Base-by-base conservation (phyloP, 2,797 vertebrate species). In the Gambusia yucatana region DNA sequence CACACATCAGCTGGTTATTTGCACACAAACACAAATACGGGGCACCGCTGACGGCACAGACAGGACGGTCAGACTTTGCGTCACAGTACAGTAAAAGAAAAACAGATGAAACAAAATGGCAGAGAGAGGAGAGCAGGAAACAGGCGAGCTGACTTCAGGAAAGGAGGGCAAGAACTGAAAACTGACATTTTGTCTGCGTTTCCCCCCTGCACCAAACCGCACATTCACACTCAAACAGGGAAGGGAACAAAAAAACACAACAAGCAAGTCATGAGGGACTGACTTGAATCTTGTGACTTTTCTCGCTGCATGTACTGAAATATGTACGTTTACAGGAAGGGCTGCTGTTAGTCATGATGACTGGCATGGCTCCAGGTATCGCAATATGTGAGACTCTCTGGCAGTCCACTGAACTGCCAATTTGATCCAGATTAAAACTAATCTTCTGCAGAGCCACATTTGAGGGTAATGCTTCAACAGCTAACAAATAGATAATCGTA, bases 131-230 rank as follows among this genome's bases (percentile, higher is more conserved):
- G 75, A 88, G 82, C 84, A 89, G 91, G 90, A 91, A 91, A 93
- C 91, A 92, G 89, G 86, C 10, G 59, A 88, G 83, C 63, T 76
- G 73, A 77, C 86, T 73, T 89, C 90, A 91, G 92, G 87, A 92
- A 92, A 85, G 43, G 48, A 90, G 72, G 81, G 83, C 73, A 82
- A 77, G 77, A 73, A 75, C 83, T 89, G 83, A 77, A 84, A 86
- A 87, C 76, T 82, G 79, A 70, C 67, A 70, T 39, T 25, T 91
- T 74, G 77, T 71, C 72, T 75, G 72, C 55, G 81, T 78, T 78
- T 67, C 65, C 36, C 50, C 48, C 8, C 33, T 59, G 33, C 25
- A 48, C 70, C 73, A 80, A 48, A 46, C 52, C 20, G 50, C 73
- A 71, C 43, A 72, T 71, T n/a, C 52, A 71, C 46, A 30, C 73